Base-by-base conservation (phyloP, 2,888 invertebrate genomes). In the Sinotaia quadrata region DNA sequence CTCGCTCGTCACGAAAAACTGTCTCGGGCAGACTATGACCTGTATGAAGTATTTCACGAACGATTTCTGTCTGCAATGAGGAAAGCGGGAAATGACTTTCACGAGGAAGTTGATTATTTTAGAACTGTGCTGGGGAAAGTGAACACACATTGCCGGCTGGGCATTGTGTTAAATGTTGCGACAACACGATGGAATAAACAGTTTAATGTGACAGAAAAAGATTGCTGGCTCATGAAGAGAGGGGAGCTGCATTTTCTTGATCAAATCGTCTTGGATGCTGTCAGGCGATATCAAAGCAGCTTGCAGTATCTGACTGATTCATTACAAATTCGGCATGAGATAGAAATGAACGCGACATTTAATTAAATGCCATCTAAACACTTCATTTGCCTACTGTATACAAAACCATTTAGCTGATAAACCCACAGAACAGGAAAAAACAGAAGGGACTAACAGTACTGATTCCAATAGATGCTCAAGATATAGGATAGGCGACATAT, bases 191-290 rank as follows among this genome's bases (percentile, higher is more conserved):
- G 70, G 70, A 33, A 66, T 27, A 31, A 1, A n/a, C n/a, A 47
- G 5, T 73, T 73, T 52, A 15, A 8, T 4, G 34, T 73, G 10
- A 51, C 34, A 5, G 10, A 4, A 0, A 4, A 12, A 5, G 70
- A 73, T 61, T 73, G 73, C 34, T 18, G 24, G n/a, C 44, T 70
- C 10, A 63, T 73, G 73, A 5, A 37, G 12, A 54, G 65, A 27
- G 33, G 63, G 33, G 73, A 73, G 44, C 61, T 73, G 18, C 18
- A 34, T 4, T 68, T 59, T 8, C 24, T 73, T 21, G 62, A 70
- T 18, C 31, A 56, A 2, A 21, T 73, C 10, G 34, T 65, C 34
- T 10, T 56, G 54, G 56, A 47, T 24, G 41, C 54, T 27, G 29
- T 54, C 10, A 18, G 41, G n/a, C 41, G 36, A 12, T 60, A 27